Percentiles rank a stretch among this genome's conserved stretches.
These are phyloP conservation scores for Cosmorhoe ocellata DNA, from an alignment of 2,888 invertebrate genomes.

Conservation along the genomic window DNA sequence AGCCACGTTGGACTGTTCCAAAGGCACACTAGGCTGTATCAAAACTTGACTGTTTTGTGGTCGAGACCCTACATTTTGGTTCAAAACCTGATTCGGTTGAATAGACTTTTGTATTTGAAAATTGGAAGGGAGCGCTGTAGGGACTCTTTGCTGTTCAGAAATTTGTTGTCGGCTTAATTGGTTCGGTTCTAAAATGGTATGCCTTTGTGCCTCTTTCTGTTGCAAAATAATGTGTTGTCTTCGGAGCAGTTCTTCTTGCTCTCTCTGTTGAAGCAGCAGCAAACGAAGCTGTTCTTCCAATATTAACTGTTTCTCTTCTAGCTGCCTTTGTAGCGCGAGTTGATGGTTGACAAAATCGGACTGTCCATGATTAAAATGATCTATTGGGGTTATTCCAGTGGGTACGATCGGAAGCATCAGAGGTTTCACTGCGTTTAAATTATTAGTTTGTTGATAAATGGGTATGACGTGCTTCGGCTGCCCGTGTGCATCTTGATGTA, in stretches of 20 bases:
- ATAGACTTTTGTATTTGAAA: slow-evolving; percentile 61
- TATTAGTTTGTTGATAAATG: slow-evolving; percentile 80
- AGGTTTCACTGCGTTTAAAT: slow-evolving; percentile 44
- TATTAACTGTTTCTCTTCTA: slow-evolving; percentile 86
- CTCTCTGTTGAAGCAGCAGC: slow-evolving; percentile 85
- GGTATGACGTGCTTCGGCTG: slow-evolving; percentile 91
- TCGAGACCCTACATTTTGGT: slow-evolving; percentile 50
- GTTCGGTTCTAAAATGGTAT: slow-evolving; percentile 43
- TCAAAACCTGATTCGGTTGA: slow-evolving; percentile 53
- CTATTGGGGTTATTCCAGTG: slow-evolving; percentile 41
- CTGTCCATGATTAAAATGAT: slow-evolving; percentile 40
- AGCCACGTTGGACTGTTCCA: slow-evolving; percentile 58
- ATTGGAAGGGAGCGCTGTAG: slow-evolving; percentile 56
- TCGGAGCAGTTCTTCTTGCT: slow-evolving; percentile 86
- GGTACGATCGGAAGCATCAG: slow-evolving; percentile 41
- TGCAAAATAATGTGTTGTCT: slow-evolving; percentile 84
- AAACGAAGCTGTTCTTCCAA: slow-evolving; percentile 87
- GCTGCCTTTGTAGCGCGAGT: slow-evolving; percentile 65
- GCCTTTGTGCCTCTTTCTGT: slow-evolving; percentile 36
- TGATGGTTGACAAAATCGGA: slow-evolving; percentile 65
- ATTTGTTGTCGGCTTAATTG: slow-evolving; percentile 53
- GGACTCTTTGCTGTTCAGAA: slow-evolving; percentile 52
- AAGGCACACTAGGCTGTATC: slow-evolving; percentile 76
- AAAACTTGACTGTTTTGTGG: slow-evolving; percentile 64
- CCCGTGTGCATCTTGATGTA: slow-evolving; percentile 91